Conservation (phyloP, 2,888 invertebrate genomes). For the Phortica magna region DNA sequence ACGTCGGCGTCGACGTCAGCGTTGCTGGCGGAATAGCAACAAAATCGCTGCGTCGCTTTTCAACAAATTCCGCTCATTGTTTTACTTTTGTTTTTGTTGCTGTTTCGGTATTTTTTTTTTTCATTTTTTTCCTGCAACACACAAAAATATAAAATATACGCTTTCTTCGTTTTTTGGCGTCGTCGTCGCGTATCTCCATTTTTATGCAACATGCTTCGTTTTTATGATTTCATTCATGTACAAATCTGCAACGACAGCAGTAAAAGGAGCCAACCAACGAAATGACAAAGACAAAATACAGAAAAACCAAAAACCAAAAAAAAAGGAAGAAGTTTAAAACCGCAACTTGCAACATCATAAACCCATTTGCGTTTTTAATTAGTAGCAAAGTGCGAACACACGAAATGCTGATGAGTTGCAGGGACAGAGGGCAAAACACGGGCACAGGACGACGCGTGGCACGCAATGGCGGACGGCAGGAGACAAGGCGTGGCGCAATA, state of each 20-base stretch:
- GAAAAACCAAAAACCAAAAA: neutral
- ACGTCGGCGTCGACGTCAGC: neutral
- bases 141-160: neutral
- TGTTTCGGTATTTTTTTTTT: constrained; percentile 42
- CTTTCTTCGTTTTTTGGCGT: neutral
- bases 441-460: neutral
- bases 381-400: constrained; percentile 54
- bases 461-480: neutral
- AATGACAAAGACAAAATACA: constrained; percentile 9
- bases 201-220: constrained; percentile 11
- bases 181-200: neutral
- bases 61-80: constrained; percentile 60
- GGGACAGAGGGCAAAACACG: neutral
- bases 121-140: neutral
- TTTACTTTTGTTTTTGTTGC: constrained; percentile 41
- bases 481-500: neutral
- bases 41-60: constrained; percentile 59
- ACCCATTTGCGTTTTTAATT: constrained; percentile 73
- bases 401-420: neutral
- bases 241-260: constrained; percentile 6
- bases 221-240: constrained; percentile 11
- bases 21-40: neutral
- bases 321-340: constrained; percentile 34
- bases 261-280: neutral
- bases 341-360: constrained; percentile 72